phyloP scores from a whole-genome alignment of 2,888 invertebrate genomes.

The Catocala sponsa region DNA sequence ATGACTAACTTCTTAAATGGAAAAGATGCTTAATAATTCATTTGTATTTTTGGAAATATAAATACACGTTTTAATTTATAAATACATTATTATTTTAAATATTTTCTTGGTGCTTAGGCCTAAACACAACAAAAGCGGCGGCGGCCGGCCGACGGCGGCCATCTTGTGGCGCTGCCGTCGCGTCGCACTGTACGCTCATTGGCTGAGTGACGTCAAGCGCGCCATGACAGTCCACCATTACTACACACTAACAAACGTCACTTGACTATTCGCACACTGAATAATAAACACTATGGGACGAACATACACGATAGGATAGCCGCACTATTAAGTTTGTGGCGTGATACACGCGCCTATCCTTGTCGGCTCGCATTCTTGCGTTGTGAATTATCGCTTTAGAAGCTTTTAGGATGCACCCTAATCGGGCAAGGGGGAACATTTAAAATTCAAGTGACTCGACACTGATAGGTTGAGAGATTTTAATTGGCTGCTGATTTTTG shows the following conservation, averaged over 20 bases:
- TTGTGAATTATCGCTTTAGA: slow-evolving; percentile 82
- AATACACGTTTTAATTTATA: slow-evolving; percentile 37
- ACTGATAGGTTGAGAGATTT: slow-evolving; percentile 79
- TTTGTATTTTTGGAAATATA: slow-evolving; percentile 34
- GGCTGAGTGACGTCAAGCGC: slow-evolving; percentile 85
- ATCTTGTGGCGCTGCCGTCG: slow-evolving; percentile 87
- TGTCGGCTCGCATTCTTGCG: slow-evolving; percentile 83
- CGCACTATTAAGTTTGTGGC: slow-evolving; percentile 57
- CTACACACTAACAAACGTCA: slow-evolving; percentile 68
- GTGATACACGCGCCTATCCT: slow-evolving; percentile 76
- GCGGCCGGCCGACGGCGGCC: slow-evolving; percentile 81
- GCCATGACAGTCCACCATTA: slow-evolving; percentile 85
- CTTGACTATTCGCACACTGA: slow-evolving; percentile 40
- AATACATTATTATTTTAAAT: slow-evolving; percentile 52
- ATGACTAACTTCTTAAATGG: slow-evolving; percentile 24
- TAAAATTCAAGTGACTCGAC: slow-evolving; percentile 78
- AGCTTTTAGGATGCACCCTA: slow-evolving; percentile 86
- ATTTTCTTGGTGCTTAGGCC: slow-evolving; percentile 79
- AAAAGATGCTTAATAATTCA: slow-evolving; percentile 23
- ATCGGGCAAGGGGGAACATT: slow-evolving; percentile 79
- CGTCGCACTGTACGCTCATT: slow-evolving; percentile 78
- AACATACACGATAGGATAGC: slow-evolving; percentile 42
- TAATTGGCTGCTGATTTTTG: slow-evolving; percentile 81
- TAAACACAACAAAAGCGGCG: slow-evolving; percentile 83
- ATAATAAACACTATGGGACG: slow-evolving; percentile 58